Evolutionary conservation across 1,140 invertebrate genomes (phyloP).

Genomic region (Sycophila sp.): DNA sequence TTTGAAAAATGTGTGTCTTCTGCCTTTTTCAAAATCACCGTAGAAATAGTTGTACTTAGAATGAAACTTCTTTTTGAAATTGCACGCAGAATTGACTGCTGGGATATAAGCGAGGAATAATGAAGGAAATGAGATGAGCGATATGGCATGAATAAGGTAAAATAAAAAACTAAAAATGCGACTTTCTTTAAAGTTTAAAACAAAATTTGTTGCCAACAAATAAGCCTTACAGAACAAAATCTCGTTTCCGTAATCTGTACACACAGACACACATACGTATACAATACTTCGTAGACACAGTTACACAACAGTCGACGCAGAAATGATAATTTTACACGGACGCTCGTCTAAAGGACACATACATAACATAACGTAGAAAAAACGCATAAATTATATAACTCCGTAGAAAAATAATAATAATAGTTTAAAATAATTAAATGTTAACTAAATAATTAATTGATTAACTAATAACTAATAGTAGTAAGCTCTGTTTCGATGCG

Average conservation of each 20-base stretch:
- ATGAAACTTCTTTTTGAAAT: neutral
- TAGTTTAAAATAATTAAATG: conserved; percentile 17
- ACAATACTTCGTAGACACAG: neutral
- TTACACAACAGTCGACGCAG: conserved; percentile 9
- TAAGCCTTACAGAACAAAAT: conserved; percentile 61
- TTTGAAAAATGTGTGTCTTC: no score
- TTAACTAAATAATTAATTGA: conserved; percentile 26
- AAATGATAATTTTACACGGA: conserved; percentile 23
- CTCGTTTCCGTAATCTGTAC: conserved; percentile 51
- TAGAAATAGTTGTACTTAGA: no score
- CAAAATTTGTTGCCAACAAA: conserved; percentile 65
- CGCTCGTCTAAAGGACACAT: neutral
- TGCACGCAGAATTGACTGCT: neutral
- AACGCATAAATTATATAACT: conserved; percentile 50
- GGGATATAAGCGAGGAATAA: neutral
- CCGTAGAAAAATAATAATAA: conserved; percentile 37
- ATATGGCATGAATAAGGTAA: conserved; percentile 35
- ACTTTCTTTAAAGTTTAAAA: conserved; percentile 52
- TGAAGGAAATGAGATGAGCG: neutral
- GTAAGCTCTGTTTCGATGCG: conserved; percentile 46
- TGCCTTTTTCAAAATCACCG: no score
- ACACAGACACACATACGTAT: neutral
- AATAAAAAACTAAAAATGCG: conserved; percentile 50
- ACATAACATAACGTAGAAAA: conserved; percentile 37
- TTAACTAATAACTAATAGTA: conserved; percentile 44